Base-by-base conservation (phyloP, 2,888 invertebrate species). In the Caenorhabditis panamensis region DNA sequence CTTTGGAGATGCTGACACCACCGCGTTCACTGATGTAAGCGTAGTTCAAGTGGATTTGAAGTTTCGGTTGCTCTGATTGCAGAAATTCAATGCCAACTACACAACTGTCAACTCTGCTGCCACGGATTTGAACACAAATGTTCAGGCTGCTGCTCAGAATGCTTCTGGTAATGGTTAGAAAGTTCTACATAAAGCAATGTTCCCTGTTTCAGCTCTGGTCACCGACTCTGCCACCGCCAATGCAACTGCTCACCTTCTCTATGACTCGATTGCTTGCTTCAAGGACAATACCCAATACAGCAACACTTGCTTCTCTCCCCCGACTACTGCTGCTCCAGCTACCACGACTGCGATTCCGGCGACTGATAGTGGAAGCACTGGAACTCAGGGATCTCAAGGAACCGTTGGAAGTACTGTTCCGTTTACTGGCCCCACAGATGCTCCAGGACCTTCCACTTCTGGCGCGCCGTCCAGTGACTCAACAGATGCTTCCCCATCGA, bases 181-280 rank as follows among this genome's bases (percentile, higher is more conserved):
- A 31, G 5, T 31, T 4, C 9, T 6, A 31, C 41, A 6, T 11
- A 41, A 41, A 31, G 5, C 31, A 31, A n/a, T n/a, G n/a, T n/a
- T 31, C 31, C 13, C 13, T 11, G 2, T 41, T 71, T 26, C 56
- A 72, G 72, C 9, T 24, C 69, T 77, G 2, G 4, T 41, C n/a
- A 16, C 58, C 13, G 59, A 58, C 9, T 51, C 71, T n/a, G 47
- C 26, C 37, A 66, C 59, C 22, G 51, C 66, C 31, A 71, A 64
- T 47, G 16, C n/a, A 8, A 68, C 68, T 1, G 59, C 71, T 6
- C 18, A 26, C 1, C 47, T 59, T 3, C 59, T 71, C 9, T 71
- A 66, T 53, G n/a, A 59, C 22, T 31, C 78, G 0, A 78, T 78
- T 16, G 31, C 11, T n/a, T 78, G 78, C 36, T 78, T 78, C 71